Base-by-base conservation (phyloP, 2,888 invertebrate genomes). In the Catocala nupta region DNA sequence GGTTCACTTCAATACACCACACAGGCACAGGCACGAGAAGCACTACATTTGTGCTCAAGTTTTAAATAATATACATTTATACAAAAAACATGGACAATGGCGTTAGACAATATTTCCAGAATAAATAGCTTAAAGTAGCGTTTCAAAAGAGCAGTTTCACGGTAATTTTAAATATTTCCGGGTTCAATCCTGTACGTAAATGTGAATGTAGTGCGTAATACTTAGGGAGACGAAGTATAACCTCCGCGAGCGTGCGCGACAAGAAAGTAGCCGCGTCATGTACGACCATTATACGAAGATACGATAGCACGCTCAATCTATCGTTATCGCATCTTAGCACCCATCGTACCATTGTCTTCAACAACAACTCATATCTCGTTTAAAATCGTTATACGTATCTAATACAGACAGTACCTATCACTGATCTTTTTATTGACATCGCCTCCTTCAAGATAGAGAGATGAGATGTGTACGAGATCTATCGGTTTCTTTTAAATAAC, bases 261-360 rank as follows among this genome's bases (percentile, higher is more conserved):
- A 81, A 70, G 82, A 85, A 86, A 86, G 81, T 77, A 73, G 84
- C 79, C 63, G 63, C 82, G 84, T 86, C 86, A 87, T 82, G 81
- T 80, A 70, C 78, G 83, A 82, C 80, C 85, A 86, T 87, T 85
- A 82, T 68, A 51, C 52, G 65, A 13, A 60, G 57, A 55, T 59
- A 70, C 61, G 73, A 70, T 61, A 59, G 63, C 64, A 59, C 69
- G 73, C 65, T 76, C 25, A 25, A 1, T 25, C 75, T 72, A 76
- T 77, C 71, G 71, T 74, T 75, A 81, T 81, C 79, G 59, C 65
- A 80, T 81, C 78, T 71, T 68, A 64, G 63, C 71, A 65, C 73
- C 66, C 70, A 63, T 69, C 68, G 59, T 69, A 47, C 74, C 66
- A 76, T 83, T 81, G 78, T 84, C 63, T 78, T 66, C 13, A 68